Conservation (phyloP, 2,888 invertebrate genomes). For the Pachliopta kotzebuea region DNA sequence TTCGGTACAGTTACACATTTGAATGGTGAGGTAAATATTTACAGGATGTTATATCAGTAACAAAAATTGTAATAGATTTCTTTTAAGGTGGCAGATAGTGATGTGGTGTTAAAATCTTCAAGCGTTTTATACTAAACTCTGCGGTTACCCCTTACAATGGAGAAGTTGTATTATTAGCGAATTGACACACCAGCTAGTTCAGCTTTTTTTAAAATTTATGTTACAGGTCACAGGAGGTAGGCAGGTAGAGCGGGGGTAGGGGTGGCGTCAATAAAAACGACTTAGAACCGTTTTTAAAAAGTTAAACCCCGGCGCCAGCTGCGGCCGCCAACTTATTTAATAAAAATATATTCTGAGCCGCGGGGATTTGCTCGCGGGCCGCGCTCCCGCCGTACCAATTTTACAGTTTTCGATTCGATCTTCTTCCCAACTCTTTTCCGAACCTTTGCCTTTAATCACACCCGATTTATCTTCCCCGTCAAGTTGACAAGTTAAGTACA, state of each 20-base stretch:
- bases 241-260: slow-evolving; percentile 4
- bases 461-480: too few species aligned
- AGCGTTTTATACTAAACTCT: too few species aligned
- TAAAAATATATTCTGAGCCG: slow-evolving; percentile 58
- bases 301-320: slow-evolving; percentile 45
- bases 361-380: slow-evolving; percentile 34
- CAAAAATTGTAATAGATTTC: too few species aligned
- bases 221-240: slow-evolving; percentile 17
- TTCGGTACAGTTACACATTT: too few species aligned
- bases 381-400: slow-evolving; percentile 33
- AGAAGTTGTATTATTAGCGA: slow-evolving; percentile 7
- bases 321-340: slow-evolving; percentile 58
- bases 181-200: slow-evolving; percentile 23
- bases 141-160: too few species aligned
- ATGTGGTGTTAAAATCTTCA: too few species aligned
- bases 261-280: slow-evolving; percentile 28
- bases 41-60: too few species aligned
- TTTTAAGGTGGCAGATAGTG: too few species aligned
- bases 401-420: slow-evolving; percentile 40
- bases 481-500: too few species aligned
- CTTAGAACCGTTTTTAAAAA: slow-evolving; percentile 49
- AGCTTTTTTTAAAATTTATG: slow-evolving; percentile 14
- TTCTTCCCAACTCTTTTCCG: not conserved
- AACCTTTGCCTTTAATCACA: too few species aligned
- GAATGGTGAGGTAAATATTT: too few species aligned